Evolutionary conservation across 2,888 invertebrate species (phyloP).

Genomic region (Scrobipalpa atriplicella): DNA sequence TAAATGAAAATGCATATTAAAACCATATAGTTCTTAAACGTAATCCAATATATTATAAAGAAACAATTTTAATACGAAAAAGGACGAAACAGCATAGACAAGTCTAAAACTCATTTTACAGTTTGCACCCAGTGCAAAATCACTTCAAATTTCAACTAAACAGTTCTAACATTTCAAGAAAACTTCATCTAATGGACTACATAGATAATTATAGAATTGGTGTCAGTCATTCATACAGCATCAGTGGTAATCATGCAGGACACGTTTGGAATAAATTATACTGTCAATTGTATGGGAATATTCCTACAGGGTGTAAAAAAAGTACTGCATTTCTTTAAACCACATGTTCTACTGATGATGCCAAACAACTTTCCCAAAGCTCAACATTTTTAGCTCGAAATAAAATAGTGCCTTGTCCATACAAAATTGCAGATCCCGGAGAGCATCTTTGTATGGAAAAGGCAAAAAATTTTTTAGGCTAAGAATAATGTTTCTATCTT

Average conservation of each 20-base stretch:
- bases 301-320: no score
- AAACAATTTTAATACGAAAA: not conserved
- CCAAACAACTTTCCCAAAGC: no score
- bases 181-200: slow-evolving; percentile 68
- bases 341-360: no score
- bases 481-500: no score
- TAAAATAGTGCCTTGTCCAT: no score
- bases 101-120: slow-evolving; percentile 42
- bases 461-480: no score
- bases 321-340: no score
- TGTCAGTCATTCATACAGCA: slow-evolving; percentile 61
- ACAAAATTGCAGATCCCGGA: no score
- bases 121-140: slow-evolving; percentile 39
- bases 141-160: slow-evolving; percentile 44
- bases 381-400: no score
- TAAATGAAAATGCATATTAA: not conserved
- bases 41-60: not conserved
- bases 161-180: slow-evolving; percentile 49
- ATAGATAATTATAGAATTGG: slow-evolving; percentile 57
- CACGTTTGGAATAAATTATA: not conserved
- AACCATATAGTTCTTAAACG: not conserved
- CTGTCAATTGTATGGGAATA: not conserved
- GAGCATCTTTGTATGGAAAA: no score
- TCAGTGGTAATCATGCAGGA: slow-evolving; percentile 53
- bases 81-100: slow-evolving; percentile 23